Evolutionary conservation across 1,140 invertebrate species (phyloP).

Genomic region (Mamestra configurata): DNA sequence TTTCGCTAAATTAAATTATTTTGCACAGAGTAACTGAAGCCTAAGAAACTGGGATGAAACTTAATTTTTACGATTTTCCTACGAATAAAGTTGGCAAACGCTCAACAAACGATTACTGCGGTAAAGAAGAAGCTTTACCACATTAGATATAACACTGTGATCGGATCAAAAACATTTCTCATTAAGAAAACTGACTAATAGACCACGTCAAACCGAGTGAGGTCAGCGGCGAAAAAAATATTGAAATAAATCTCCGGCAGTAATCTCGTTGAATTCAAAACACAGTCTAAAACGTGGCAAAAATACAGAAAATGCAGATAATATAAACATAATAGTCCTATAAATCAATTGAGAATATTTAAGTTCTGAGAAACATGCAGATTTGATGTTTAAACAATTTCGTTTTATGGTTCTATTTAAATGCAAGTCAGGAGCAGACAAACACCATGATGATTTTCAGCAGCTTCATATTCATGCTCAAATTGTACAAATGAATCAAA

Average conservation of each 20-base stretch:
- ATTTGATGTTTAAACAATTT: slow-evolving; percentile 16
- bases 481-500: background rate
- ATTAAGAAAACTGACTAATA: slow-evolving; percentile 32
- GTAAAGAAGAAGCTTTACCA: slow-evolving; percentile 14
- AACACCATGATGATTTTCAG: background rate
- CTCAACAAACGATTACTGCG: slow-evolving; percentile 29
- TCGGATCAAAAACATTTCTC: slow-evolving; percentile 22
- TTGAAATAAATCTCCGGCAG: background rate
- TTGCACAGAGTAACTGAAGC: slow-evolving; percentile 2
- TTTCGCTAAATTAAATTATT: background rate
- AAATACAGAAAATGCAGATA: slow-evolving; percentile 25
- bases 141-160: slow-evolving; percentile 13
- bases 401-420: background rate
- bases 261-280: background rate
- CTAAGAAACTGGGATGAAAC: slow-evolving; percentile 19
- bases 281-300: slow-evolving; percentile 4
- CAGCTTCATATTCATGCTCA: background rate
- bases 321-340: slow-evolving; percentile 20
- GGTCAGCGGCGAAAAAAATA: slow-evolving; percentile 9
- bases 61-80: slow-evolving; percentile 21
- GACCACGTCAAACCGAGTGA: slow-evolving; percentile 13
- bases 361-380: slow-evolving; percentile 27
- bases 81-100: slow-evolving; percentile 30
- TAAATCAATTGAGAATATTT: slow-evolving; percentile 38
- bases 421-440: background rate